Conservation (phyloP, 2,888 invertebrate genomes). For the Linnaemya vulpina region DNA sequence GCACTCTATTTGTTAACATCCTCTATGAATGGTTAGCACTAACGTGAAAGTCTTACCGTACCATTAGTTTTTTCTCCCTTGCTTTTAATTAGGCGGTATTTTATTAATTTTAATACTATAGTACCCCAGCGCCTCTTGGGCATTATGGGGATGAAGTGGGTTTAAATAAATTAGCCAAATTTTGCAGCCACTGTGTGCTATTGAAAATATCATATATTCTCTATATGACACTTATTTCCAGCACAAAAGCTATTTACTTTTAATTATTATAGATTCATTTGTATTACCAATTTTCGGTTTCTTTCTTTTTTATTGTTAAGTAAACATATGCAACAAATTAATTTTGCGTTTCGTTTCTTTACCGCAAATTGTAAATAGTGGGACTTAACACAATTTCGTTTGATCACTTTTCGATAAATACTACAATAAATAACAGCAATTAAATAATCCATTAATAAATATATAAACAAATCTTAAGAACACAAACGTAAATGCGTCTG, state of each 20-base stretch:
- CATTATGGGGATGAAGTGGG: no score
- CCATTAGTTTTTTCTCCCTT: no score
- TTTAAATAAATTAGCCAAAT: no score
- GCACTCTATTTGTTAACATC: neutral
- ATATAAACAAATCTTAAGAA: neutral
- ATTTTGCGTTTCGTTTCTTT: constrained; percentile 10
- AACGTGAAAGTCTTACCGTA: neutral
- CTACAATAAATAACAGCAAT: constrained; percentile 33
- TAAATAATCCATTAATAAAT: constrained; percentile 31
- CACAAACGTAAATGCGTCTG: neutral
- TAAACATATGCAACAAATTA: constrained; percentile 15
- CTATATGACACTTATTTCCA: constrained; percentile 5
- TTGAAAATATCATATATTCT: neutral
- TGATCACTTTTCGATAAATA: constrained; percentile 55
- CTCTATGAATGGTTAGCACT: neutral
- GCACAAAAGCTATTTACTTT: constrained; percentile 7
- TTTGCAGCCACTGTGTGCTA: no score
- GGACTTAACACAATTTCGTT: constrained; percentile 31
- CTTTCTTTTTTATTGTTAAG: neutral
- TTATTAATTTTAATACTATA: no score
- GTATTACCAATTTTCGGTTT: neutral
- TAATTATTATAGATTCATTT: constrained; percentile 14
- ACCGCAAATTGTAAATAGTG: constrained; percentile 22
- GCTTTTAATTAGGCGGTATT: no score
- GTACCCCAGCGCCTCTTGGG: no score